Percentiles rank a stretch among this genome's conserved stretches.
These are phyloP conservation scores for Phylloscopus trochiloides DNA, from an alignment of 2,113 vertebrate species.

Conservation along the genomic window DNA sequence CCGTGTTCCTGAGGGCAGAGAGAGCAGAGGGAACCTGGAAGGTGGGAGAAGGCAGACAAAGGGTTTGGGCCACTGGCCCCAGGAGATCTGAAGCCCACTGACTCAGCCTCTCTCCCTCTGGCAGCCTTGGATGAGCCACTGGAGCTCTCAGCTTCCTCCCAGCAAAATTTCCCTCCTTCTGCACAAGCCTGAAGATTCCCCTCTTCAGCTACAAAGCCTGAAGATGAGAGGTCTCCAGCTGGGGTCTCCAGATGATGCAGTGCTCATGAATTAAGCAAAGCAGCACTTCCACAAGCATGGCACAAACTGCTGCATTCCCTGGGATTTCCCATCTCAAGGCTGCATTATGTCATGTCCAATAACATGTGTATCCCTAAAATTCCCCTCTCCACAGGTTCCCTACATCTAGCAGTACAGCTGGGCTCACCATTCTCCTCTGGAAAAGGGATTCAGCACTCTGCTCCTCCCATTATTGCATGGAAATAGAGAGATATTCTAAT, in stretches of 20 bases:
- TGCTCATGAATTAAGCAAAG: background rate
- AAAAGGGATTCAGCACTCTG: background rate
- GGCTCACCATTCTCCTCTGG: background rate
- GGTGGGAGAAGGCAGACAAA: background rate
- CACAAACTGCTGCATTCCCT: background rate
- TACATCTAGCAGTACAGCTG: background rate
- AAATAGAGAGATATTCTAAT: background rate
- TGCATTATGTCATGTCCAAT: background rate
- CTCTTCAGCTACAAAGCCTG: background rate
- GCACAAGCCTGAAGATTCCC: background rate
- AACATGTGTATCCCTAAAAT: fast-evolving
- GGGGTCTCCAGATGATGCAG: background rate
- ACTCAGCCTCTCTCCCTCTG: background rate
- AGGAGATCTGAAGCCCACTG: background rate
- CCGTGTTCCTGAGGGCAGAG: background rate
- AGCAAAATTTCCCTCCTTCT: background rate
- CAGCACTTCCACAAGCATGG: fast-evolving
- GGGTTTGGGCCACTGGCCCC: background rate
- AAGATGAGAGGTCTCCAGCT: background rate
- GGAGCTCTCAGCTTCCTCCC: background rate
- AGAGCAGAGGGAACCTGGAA: background rate
- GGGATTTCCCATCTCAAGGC: background rate
- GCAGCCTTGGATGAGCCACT: background rate
- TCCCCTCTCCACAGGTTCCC: background rate
- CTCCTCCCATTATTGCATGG: background rate